These are phyloP conservation scores for Drosophila ohnishii DNA, from an alignment of 1,140 invertebrate genomes.

Conservation along the genomic window DNA sequence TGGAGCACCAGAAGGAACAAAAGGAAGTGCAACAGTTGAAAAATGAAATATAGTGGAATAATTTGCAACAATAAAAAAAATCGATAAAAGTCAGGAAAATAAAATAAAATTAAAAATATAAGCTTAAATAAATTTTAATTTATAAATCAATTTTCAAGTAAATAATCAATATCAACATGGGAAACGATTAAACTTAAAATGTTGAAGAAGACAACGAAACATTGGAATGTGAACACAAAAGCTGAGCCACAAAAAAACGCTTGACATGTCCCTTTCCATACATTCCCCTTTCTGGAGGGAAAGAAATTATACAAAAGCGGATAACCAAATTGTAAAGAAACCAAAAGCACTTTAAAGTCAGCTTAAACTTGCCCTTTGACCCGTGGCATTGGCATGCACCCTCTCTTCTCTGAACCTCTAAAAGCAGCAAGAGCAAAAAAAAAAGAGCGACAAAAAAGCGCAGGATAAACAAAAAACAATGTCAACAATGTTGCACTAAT, in stretches of 20 bases:
- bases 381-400: constrained; percentile 52
- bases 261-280: not conserved
- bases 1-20: not conserved
- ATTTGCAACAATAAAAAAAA: too few species aligned
- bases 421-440: constrained; percentile 1
- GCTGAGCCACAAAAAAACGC: not conserved
- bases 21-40: not conserved
- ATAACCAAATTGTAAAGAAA: constrained; percentile 8
- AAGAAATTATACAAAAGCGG: constrained; percentile 7
- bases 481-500: constrained; percentile 78
- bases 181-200: not conserved
- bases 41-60: too few species aligned
- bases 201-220: not conserved
- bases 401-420: constrained; percentile 32
- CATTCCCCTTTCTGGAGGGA: too few species aligned
- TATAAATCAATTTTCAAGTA: not conserved
- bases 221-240: constrained; percentile 5
- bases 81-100: too few species aligned
- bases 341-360: constrained; percentile 56
- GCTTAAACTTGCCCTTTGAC: constrained; percentile 71
- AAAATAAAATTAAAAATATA: not conserved
- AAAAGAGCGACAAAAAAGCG: constrained; percentile 10
- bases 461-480: constrained; percentile 32
- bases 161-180: not conserved
- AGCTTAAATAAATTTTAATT: not conserved